A percentile compares a stretch with the other conserved stretches of the same genome.
These are phyloP conservation scores for Alitta virens DNA, from an alignment of 2,888 invertebrate genomes.

Conservation along the genomic window DNA sequence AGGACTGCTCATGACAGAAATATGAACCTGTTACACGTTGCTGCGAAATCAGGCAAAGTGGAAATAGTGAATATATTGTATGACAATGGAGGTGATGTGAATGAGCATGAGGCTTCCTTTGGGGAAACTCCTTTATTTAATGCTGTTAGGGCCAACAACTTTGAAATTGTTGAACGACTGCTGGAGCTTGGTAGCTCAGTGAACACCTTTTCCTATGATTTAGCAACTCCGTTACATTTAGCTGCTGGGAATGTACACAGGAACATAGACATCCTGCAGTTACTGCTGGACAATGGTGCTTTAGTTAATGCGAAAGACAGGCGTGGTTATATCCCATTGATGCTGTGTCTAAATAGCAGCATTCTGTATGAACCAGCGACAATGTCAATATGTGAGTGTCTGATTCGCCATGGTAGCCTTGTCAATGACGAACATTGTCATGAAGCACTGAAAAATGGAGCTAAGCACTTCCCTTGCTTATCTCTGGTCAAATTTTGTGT, in stretches of 20 bases:
- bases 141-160: conserved; percentile 9
- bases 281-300: conserved; percentile 13
- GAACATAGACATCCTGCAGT: conserved; percentile 4
- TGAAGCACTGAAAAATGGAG: neutral
- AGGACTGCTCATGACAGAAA: neutral
- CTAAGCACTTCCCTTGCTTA: neutral
- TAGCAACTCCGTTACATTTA: conserved; percentile 6
- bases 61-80: conserved; percentile 2
- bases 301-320: conserved; percentile 6
- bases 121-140: conserved; percentile 8
- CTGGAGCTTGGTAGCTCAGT: neutral
- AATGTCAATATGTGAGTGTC: conserved; percentile 1
- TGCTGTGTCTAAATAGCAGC: neutral
- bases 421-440: conserved; percentile 7
- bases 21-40: neutral
- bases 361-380: neutral
- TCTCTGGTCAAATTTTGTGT: neutral
- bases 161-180: neutral
- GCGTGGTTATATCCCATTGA: conserved; percentile 5
- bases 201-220: conserved; percentile 1
- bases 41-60: neutral
- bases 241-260: conserved; percentile 10
- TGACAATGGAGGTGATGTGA: neutral
- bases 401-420: conserved; percentile 4
- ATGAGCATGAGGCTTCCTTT: neutral